Percentiles rank a stretch among this genome's conserved stretches.
Conservation (phyloP, 1,140 invertebrate genomes). For the Paramacrobiotus metropolitanus region DNA sequence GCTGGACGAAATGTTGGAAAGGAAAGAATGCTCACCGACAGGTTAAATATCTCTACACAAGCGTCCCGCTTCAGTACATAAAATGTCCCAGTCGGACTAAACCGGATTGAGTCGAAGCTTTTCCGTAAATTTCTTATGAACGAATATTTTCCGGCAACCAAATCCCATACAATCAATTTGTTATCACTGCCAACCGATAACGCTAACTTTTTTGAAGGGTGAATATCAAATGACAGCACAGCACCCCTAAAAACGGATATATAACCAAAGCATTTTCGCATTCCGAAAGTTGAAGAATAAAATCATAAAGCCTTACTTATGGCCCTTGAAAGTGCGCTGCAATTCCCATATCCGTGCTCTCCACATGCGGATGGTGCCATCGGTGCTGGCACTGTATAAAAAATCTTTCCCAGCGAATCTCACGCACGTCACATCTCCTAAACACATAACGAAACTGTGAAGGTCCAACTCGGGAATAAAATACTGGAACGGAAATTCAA, state of each 20-base stretch:
- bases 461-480: background rate
- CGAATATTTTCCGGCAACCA: slow-evolving; percentile 18
- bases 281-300: background rate
- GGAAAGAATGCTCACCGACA: too few relatives aligned
- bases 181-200: slow-evolving; percentile 19
- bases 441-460: slow-evolving; percentile 2
- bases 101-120: slow-evolving; percentile 3
- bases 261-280: background rate
- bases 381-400: slow-evolving; percentile 19
- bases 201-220: slow-evolving; percentile 21
- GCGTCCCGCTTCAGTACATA: too few relatives aligned
- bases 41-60: too few relatives aligned
- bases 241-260: slow-evolving; percentile 13
- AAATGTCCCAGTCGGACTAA: background rate
- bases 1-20: too few relatives aligned
- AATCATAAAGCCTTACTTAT: slow-evolving; percentile 14
- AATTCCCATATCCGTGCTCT: slow-evolving; percentile 19
- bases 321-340: slow-evolving; percentile 19
- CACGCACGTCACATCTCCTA: slow-evolving; percentile 16
- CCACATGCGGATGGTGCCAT: slow-evolving; percentile 20
- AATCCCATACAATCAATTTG: slow-evolving; percentile 20
- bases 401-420: slow-evolving; percentile 5
- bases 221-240: slow-evolving; percentile 17
- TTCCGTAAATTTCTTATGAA: slow-evolving; percentile 19
- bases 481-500: background rate